A percentile compares a stretch with the other conserved stretches of the same genome.
phyloP scores from a whole-genome alignment of 2,888 invertebrate genomes.

The Amblyjoppa fuscipennis region DNA sequence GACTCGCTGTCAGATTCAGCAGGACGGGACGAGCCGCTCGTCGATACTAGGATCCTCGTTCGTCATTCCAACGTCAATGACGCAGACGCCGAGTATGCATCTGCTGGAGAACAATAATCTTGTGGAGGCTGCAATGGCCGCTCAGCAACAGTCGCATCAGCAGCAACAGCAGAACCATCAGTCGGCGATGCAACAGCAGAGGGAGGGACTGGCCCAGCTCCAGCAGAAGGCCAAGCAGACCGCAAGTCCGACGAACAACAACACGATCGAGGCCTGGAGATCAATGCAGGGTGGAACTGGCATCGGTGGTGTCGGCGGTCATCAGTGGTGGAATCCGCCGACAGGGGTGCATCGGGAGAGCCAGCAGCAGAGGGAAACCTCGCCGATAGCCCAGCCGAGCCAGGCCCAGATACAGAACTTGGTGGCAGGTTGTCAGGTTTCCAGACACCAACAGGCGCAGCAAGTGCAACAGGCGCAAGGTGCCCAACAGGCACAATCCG shows the following conservation, averaged over 20 bases:
- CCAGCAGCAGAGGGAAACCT: slow-evolving; percentile 68
- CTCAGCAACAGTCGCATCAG: slow-evolving; percentile 76
- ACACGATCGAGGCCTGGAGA: slow-evolving; percentile 86
- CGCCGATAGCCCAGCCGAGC: slow-evolving; percentile 64
- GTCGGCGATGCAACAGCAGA: slow-evolving; percentile 68
- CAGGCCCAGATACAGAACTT: slow-evolving; percentile 64
- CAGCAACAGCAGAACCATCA: slow-evolving; percentile 74
- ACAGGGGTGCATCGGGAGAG: slow-evolving; percentile 76
- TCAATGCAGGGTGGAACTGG: slow-evolving; percentile 79
- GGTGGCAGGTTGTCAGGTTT: slow-evolving; percentile 67
- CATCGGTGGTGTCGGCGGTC: slow-evolving; percentile 64
- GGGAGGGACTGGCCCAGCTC: slow-evolving; percentile 73
- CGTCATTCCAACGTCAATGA: slow-evolving; percentile 80
- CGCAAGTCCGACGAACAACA: slow-evolving; percentile 86
- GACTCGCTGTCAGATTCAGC: slow-evolving; percentile 73
- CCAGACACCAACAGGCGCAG: slow-evolving; percentile 59
- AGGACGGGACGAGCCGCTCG: slow-evolving; percentile 71
- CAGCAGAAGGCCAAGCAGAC: slow-evolving; percentile 82
- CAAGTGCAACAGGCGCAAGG: slow-evolving; percentile 70
- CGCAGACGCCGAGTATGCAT: slow-evolving; percentile 84
- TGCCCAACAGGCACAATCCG: slow-evolving; percentile 80
- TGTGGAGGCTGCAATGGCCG: slow-evolving; percentile 80
- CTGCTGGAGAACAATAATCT: slow-evolving; percentile 83
- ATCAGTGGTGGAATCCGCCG: slow-evolving; percentile 83
- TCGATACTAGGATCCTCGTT: slow-evolving; percentile 76